Conservation (phyloP, 2,797 vertebrate species). For the Mus caroli region DNA sequence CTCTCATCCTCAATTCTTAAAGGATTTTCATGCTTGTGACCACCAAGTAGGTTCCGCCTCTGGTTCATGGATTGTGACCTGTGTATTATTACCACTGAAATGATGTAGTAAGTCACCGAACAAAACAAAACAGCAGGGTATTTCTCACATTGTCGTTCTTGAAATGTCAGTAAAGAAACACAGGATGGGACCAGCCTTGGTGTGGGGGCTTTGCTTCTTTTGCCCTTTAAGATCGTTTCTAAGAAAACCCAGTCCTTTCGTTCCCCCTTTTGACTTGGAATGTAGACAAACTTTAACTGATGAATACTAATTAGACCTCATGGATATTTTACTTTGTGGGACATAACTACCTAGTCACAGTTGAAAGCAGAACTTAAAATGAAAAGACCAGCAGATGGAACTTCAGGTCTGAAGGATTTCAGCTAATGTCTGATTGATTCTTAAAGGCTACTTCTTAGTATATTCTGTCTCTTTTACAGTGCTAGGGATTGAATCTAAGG, state of each 20-base stretch:
- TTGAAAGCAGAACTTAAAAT: conserved; percentile 55
- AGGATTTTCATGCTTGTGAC: not conserved
- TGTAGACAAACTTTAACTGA: conserved; percentile 44
- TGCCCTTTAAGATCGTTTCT: conserved; percentile 26
- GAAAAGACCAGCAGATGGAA: not conserved
- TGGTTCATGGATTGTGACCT: conserved; percentile 38
- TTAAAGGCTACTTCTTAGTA: conserved; percentile 32
- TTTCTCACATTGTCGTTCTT: conserved; percentile 63
- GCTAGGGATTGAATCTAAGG: not conserved
- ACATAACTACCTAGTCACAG: not conserved
- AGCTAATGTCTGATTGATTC: conserved; percentile 42
- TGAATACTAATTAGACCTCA: not conserved
- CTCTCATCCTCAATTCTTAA: conserved; percentile 4
- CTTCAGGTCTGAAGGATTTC: conserved; percentile 16
- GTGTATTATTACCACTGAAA: conserved; percentile 13
- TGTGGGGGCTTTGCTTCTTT: conserved; percentile 19
- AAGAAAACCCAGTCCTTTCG: conserved; percentile 49
- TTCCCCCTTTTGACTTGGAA: conserved; percentile 55
- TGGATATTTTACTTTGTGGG: conserved; percentile 53
- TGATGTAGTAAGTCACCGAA: conserved; percentile 39
- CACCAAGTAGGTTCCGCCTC: conserved; percentile 4
- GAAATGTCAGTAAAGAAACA: conserved; percentile 33
- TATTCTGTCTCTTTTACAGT: not conserved
- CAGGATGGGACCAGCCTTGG: conserved; percentile 38
- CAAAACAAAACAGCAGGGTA: conserved; percentile 25